Base-by-base conservation (phyloP, 2,113 vertebrate genomes). In the Tautogolabrus adspersus region DNA sequence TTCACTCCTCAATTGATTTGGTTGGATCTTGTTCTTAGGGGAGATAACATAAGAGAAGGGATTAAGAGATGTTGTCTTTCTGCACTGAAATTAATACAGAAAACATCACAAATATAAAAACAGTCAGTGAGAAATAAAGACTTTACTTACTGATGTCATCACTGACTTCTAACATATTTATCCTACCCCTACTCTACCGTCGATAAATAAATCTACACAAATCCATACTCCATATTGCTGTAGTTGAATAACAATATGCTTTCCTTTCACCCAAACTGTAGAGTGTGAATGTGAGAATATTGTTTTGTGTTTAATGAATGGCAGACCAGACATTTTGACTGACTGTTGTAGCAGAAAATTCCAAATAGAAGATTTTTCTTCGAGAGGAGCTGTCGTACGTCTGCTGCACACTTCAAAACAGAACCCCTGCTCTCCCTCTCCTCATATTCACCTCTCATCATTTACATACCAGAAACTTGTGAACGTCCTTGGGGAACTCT, bases 381-480 rank as follows among this genome's bases (percentile, higher is more conserved):
- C 47, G 66, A 74, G 72, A 49, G n/a, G 63, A 67, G 71, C 78
- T 86, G 89, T 84, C 82, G 60, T 49, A 56, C 44, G 77, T 87
- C 75, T 83, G 58, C 68, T 63, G 74, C 90, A 81, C 55, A 62
- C 67, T 78, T 83, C 74, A 67, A 38, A 77, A 72, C 68, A 51
- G 67, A 71, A 82, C 63, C 72, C 21, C 26, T 8, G 64, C 77
- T 70, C 63, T 66, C 56, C 42, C 26, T 58, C 75, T 68, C 66
- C 54, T n/a, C 82, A 9, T 63, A 63, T 59, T 75, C 83, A 79
- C 60, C 59, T 26, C 72, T 81, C 62, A 8, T 77, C 64, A 90
- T 91, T 92, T 91, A 77, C 89, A 93, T 90, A 87, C 81, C 77
- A 85, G 68, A 87, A 90, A 89, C 81, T 83, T 89, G 67, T 64